phyloP scores from a whole-genome alignment of 2,113 vertebrate genomes.

The Miniopterus natalensis region DNA sequence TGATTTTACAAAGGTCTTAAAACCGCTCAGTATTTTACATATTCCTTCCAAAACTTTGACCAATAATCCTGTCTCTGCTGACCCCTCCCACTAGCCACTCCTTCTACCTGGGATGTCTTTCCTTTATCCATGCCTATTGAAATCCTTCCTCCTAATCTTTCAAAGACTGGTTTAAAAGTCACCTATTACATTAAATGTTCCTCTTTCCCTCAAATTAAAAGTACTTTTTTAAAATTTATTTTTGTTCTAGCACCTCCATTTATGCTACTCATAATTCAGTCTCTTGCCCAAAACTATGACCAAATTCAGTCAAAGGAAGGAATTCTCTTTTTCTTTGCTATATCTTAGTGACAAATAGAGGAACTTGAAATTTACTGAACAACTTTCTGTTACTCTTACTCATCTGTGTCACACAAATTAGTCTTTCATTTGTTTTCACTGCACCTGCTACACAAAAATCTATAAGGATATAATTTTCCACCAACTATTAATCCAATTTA shows the following conservation, averaged over 20 bases:
- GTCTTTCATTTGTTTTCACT: background rate
- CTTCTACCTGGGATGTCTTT: background rate
- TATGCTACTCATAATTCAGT: background rate
- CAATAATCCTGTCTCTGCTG: background rate
- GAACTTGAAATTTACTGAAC: constrained; percentile 13
- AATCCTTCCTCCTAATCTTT: background rate
- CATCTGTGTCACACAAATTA: background rate
- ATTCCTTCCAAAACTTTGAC: background rate
- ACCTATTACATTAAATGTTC: background rate
- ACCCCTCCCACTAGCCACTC: background rate
- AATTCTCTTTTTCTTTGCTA: background rate
- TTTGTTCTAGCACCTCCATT: background rate
- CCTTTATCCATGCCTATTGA: background rate
- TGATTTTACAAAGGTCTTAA: constrained; percentile 1
- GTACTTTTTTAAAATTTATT: background rate
- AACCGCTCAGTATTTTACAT: background rate
- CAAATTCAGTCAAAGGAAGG: background rate
- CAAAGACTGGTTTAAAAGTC: background rate
- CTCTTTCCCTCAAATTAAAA: constrained; percentile 6
- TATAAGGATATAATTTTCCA: background rate
- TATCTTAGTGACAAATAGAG: background rate
- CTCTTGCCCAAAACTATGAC: background rate
- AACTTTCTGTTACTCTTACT: background rate
- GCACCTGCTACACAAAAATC: background rate
- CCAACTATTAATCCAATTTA: background rate